phyloP scores from a whole-genome alignment of 2,797 vertebrate species.

The Melanotaenia parkinsoni region DNA sequence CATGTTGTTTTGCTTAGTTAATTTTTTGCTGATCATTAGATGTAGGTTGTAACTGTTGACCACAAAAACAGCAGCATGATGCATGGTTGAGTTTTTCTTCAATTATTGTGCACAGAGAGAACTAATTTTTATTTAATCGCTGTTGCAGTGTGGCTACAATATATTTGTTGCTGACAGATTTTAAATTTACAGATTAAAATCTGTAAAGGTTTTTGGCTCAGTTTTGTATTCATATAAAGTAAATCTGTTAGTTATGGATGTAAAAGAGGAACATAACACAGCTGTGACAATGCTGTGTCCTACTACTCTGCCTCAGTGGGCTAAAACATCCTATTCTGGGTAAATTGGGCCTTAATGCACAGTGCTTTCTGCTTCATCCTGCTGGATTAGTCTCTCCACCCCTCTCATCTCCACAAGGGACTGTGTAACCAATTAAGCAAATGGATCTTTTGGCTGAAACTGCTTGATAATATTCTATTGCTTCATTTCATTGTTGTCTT shows the following conservation, averaged over 20 bases:
- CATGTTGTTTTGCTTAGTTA: background rate
- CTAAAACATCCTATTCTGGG: constrained; percentile 61
- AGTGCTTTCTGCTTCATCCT: constrained; percentile 54
- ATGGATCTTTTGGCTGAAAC: constrained; percentile 69
- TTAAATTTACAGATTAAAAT: constrained; percentile 6
- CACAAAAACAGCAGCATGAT: no score
- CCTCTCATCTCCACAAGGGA: constrained; percentile 54
- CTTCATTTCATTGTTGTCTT: constrained; percentile 29
- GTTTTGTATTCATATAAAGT: constrained; percentile 21
- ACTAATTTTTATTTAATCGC: no score
- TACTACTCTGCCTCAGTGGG: constrained; percentile 40
- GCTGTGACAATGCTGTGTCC: constrained; percentile 49
- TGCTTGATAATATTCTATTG: constrained; percentile 41
- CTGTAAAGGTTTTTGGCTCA: constrained; percentile 21
- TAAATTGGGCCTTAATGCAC: constrained; percentile 70
- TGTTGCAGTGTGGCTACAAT: background rate
- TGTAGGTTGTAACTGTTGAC: background rate
- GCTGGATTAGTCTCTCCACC: constrained; percentile 65
- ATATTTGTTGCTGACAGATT: background rate
- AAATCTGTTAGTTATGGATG: constrained; percentile 40
- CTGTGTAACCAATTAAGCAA: constrained; percentile 75
- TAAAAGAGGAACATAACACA: constrained; percentile 29
- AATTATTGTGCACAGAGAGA: no score
- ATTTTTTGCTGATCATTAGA: background rate
- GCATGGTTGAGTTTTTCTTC: no score